phyloP scores from a whole-genome alignment of 2,888 invertebrate genomes.

The Agrotis exclamationis region DNA sequence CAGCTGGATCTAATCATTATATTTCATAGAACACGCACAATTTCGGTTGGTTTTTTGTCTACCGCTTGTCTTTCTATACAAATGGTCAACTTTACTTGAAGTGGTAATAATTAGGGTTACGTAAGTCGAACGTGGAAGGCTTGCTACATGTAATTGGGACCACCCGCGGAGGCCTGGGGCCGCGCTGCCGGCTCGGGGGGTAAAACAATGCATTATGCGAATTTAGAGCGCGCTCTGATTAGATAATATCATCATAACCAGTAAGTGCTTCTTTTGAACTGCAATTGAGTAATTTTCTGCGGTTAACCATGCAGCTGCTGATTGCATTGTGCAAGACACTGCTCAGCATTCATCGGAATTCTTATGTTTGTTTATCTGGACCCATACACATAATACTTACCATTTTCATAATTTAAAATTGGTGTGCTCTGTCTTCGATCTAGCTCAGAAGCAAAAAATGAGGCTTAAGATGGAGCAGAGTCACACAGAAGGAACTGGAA shows the following conservation, averaged over 20 bases:
- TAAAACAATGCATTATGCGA: conserved; percentile 75
- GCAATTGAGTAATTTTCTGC: conserved; percentile 48
- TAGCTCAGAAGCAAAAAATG: no score
- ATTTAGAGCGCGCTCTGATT: conserved; percentile 74
- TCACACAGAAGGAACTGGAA: no score
- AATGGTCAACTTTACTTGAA: conserved; percentile 80
- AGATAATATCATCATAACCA: conserved; percentile 65
- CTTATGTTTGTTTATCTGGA: not conserved
- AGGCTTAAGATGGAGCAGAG: no score
- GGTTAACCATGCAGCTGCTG: conserved; percentile 22
- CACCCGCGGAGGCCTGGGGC: conserved; percentile 76
- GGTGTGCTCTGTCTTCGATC: no score
- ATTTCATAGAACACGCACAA: conserved; percentile 74
- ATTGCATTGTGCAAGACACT: conserved; percentile 16
- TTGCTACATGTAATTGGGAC: conserved; percentile 78
- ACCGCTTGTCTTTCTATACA: conserved; percentile 63
- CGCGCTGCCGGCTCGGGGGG: conserved; percentile 59
- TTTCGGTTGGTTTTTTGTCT: conserved; percentile 75
- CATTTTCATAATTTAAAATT: no score
- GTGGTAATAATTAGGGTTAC: conserved; percentile 81
- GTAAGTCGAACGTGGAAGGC: conserved; percentile 74
- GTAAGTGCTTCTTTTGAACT: conserved; percentile 48
- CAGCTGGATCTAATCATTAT: conserved; percentile 73
- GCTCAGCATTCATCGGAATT: not conserved
- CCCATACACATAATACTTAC: not conserved